phyloP scores from a whole-genome alignment of 2,797 vertebrate species.

The Aulostomus chinensis region DNA sequence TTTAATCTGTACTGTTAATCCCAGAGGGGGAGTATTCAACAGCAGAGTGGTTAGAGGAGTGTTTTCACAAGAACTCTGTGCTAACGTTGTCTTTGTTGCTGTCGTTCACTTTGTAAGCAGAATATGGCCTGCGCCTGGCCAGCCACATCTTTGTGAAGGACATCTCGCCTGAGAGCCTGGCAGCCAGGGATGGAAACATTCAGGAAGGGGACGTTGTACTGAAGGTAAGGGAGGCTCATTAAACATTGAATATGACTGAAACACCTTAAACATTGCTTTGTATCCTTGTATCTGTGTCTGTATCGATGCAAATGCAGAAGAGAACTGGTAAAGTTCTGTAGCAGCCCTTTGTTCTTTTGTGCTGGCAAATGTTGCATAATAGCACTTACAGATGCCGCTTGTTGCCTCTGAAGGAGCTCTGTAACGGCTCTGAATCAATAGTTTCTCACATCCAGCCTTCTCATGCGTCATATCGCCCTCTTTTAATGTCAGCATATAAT shows the following conservation, averaged over 20 bases:
- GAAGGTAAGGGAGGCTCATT: slow-evolving; percentile 83
- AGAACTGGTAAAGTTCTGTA: not conserved
- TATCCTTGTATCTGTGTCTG: slow-evolving; percentile 3
- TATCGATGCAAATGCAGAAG: not conserved
- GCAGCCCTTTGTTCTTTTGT: not conserved
- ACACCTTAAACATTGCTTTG: not conserved
- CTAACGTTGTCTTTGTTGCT: slow-evolving; percentile 77
- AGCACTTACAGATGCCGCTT: slow-evolving; percentile 5
- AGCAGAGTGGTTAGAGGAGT: slow-evolving; percentile 28
- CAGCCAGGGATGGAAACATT: slow-evolving; percentile 97
- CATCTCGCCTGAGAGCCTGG: slow-evolving; percentile 98
- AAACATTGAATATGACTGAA: slow-evolving; percentile 9
- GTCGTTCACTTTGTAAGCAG: slow-evolving; percentile 86
- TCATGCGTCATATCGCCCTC: not conserved
- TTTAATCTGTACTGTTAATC: slow-evolving; percentile 69
- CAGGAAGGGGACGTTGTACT: slow-evolving; percentile 98
- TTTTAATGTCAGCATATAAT: not conserved
- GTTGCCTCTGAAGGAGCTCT: slow-evolving; percentile 6
- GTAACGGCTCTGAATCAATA: not conserved
- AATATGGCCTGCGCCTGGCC: slow-evolving; percentile 97
- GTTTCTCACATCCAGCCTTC: not conserved
- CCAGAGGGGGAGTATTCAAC: slow-evolving; percentile 44
- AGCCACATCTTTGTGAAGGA: slow-evolving; percentile 99
- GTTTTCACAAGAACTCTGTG: slow-evolving; percentile 60
- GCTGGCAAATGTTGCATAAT: slow-evolving; percentile 12